These are phyloP conservation scores for Petrocephalus sullivani DNA, from an alignment of 2,797 vertebrate genomes.

Conservation along the genomic window DNA sequence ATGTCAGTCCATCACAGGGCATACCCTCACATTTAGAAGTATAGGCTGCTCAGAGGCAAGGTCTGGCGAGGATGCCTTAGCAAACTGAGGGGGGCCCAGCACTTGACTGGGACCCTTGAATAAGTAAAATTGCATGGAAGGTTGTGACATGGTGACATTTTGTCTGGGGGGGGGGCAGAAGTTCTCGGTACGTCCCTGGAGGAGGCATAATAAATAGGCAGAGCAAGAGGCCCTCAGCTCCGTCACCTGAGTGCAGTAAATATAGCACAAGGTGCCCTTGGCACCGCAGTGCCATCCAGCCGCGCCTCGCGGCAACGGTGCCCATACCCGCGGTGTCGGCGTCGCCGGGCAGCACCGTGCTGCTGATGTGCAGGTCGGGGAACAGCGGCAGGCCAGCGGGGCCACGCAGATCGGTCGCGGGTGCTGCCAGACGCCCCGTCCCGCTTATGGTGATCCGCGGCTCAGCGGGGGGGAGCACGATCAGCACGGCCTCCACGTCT, in stretches of 20 bases:
- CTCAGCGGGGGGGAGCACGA: slow-evolving; percentile 86
- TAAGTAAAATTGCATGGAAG: not conserved
- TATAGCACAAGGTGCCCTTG: not conserved
- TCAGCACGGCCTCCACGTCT: slow-evolving; percentile 80
- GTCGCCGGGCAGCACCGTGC: slow-evolving; percentile 60
- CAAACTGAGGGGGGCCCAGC: not conserved
- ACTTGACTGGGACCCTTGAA: no score
- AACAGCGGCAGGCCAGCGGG: slow-evolving; percentile 76
- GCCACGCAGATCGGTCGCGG: slow-evolving; percentile 71
- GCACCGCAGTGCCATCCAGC: not conserved
- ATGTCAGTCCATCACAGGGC: not conserved
- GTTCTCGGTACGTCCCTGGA: not conserved
- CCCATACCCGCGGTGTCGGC: not conserved
- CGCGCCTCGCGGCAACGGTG: no score
- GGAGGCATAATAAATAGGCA: not conserved
- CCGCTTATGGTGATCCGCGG: slow-evolving; percentile 88
- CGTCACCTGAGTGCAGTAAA: not conserved
- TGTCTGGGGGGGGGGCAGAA: not conserved
- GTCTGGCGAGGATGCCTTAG: not conserved
- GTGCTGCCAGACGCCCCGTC: slow-evolving; percentile 76
- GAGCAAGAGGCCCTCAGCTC: no score
- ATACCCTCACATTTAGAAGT: not conserved
- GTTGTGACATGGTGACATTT: not conserved
- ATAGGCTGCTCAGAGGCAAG: not conserved
- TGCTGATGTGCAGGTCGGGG: slow-evolving; percentile 88